Conservation (phyloP, 1,140 invertebrate genomes). For the Pteromalus puparum region DNA sequence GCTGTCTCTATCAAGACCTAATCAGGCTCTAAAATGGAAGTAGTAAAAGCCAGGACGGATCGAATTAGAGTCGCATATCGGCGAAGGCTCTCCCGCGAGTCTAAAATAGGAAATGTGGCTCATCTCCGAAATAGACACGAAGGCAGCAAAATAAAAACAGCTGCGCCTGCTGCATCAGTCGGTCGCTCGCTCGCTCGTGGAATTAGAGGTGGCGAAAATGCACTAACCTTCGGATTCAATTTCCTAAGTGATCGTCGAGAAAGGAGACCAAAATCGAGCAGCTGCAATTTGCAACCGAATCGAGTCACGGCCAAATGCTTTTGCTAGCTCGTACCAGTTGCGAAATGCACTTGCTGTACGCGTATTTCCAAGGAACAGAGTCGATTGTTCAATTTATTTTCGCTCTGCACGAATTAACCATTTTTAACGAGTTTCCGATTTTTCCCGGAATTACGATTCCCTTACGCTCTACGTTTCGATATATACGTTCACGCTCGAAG, state of each 20-base stretch:
- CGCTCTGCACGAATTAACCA: not conserved
- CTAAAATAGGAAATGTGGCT: slow-evolving; percentile 19
- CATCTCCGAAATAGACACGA: slow-evolving; percentile 15
- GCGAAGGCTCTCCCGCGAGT: not conserved
- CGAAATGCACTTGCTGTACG: not conserved
- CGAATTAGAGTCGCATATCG: not conserved
- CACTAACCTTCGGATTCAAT: slow-evolving; percentile 18
- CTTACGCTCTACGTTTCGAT: not conserved
- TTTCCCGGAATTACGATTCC: not conserved
- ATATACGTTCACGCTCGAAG: too few species aligned
- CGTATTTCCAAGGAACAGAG: not conserved
- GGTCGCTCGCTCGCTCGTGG: not conserved
- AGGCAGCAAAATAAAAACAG: not conserved
- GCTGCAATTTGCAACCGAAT: not conserved
- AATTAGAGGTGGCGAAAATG: not conserved
- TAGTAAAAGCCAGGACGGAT: not conserved
- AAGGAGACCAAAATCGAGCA: not conserved
- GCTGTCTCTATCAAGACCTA: slow-evolving; percentile 1
- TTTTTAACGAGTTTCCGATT: not conserved
- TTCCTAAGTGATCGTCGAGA: slow-evolving; percentile 27
- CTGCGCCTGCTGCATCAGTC: too few species aligned
- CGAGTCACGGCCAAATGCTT: not conserved
- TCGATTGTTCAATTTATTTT: not conserved
- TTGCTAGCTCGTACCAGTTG: not conserved
- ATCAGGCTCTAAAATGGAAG: not conserved